Evolutionary conservation across 1,140 invertebrate genomes (phyloP), one percentile per base, ranked within the genome.

Genomic region (Drosophila murphyi): DNA sequence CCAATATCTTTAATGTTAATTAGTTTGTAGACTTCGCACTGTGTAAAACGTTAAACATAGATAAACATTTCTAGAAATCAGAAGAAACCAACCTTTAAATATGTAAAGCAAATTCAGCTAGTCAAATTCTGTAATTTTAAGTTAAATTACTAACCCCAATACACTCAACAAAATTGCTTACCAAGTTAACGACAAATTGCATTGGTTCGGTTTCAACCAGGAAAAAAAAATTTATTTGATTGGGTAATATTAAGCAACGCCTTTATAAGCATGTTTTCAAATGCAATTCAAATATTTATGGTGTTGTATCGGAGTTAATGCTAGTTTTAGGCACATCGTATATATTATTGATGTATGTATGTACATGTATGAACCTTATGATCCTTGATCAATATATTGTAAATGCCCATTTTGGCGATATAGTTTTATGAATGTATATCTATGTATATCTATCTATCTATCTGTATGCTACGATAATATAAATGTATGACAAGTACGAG

Each of bases 81-180:
- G 41, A 76, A 72, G 78, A 60, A 72, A 35, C 48, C 65, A 80
- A 81, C 77, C 71, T 81, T 89, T 77, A 74, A 83, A 68, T 90
- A 82, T 91, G 88, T 91, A 91, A 90, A 91, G 80, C 72, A 91
- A 89, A 91, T 90, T 88, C 82, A 90, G 90, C 88, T 91, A 91
- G 88, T 91, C 88, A 91, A 90, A 91, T 90, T 91, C 70, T 78
- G 43, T 91, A 88, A 87, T 71, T 61, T 82, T 87, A 90, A 90
- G 87, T 75, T 90, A 85, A 90, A 67, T 59, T 87, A 88, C 76
- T 80, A 80, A 77, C 76, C 82, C 74, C 65, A 87, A 76, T 80
- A 87, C 83, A 88, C 83, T 83, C 83, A 88, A 65, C 64, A 71
- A 52, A 60, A 75, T 64, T 50, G 28, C 57, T 48, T 41, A 62